A percentile compares a stretch with the other conserved stretches of the same genome.
phyloP scores from a whole-genome alignment of 2,113 vertebrate genomes.

The Centropristis striata region DNA sequence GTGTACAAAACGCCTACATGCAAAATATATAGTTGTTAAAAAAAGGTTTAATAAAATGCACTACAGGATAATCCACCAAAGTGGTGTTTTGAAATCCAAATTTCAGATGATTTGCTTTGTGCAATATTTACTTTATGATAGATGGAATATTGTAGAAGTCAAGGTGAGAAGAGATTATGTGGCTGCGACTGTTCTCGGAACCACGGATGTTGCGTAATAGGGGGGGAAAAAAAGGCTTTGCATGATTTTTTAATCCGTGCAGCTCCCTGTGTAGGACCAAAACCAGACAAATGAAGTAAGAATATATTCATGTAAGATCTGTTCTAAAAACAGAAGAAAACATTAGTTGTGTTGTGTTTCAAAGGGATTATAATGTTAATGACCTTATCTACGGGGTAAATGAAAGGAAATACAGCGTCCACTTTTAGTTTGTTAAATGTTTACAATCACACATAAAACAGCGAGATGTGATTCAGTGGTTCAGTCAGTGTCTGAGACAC shows the following conservation, averaged over 20 bases:
- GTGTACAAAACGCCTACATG: not conserved
- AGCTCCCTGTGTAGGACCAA: constrained; percentile 17
- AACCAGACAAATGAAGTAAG: constrained; percentile 9
- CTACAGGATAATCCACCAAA: constrained; percentile 54
- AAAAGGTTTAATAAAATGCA: constrained; percentile 40
- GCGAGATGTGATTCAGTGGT: constrained; percentile 6
- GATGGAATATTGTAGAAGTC: constrained; percentile 30
- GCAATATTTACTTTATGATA: constrained; percentile 56
- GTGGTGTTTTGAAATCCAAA: constrained; percentile 24
- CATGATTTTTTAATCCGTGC: constrained; percentile 32
- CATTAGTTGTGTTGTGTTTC: not conserved
- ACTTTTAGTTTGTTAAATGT: constrained; percentile 1
- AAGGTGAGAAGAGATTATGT: constrained; percentile 55
- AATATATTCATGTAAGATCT: constrained; percentile 12
- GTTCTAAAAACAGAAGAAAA: constrained; percentile 22
- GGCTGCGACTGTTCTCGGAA: constrained; percentile 33
- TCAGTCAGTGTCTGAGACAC: constrained; percentile 41
- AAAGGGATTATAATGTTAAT: constrained; percentile 18
- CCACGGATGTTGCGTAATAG: constrained; percentile 47
- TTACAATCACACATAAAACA: constrained; percentile 42
- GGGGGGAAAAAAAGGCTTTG: constrained; percentile 29
- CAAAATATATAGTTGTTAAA: not conserved
- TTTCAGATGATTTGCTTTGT: constrained; percentile 58
- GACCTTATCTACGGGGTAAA: not conserved
- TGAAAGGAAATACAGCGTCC: not conserved